phyloP scores from a whole-genome alignment of 1,140 invertebrate genomes.

The Orius insidiosus region DNA sequence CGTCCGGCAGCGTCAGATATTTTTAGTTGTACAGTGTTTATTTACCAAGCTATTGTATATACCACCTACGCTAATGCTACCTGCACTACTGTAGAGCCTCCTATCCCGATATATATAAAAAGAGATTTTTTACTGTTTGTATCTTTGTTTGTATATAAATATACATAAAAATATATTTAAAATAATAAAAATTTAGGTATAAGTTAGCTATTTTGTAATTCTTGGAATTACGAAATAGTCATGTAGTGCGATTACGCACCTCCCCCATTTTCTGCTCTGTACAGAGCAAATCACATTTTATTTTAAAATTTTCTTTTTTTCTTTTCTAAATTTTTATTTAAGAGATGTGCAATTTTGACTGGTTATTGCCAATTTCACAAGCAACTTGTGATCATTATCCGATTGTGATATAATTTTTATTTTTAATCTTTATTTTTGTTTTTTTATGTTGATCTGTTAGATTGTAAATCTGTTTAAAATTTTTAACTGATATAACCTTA shows the following conservation, averaged over 20 bases:
- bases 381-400: too few relatives aligned
- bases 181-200: background rate
- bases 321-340: too few relatives aligned
- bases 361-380: too few relatives aligned
- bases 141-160: slow-evolving; percentile 16
- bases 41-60: slow-evolving; percentile 16
- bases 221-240: background rate
- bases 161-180: slow-evolving; percentile 10
- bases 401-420: slow-evolving; percentile 7
- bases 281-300: background rate
- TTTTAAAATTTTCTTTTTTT: background rate
- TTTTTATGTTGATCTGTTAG: background rate
- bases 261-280: background rate
- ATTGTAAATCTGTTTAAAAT: background rate
- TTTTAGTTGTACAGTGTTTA: slow-evolving; percentile 16
- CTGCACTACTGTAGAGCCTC: slow-evolving; percentile 13
- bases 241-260: background rate
- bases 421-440: too few relatives aligned
- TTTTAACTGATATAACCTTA: background rate
- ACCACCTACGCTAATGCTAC: slow-evolving; percentile 10
- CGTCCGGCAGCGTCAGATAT: slow-evolving; percentile 7
- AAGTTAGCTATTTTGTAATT: background rate
- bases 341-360: too few relatives aligned
- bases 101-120: background rate
- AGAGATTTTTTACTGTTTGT: slow-evolving; percentile 16